phyloP scores from a whole-genome alignment of 2,888 invertebrate genomes.

The Drosophila fulvimacula region DNA sequence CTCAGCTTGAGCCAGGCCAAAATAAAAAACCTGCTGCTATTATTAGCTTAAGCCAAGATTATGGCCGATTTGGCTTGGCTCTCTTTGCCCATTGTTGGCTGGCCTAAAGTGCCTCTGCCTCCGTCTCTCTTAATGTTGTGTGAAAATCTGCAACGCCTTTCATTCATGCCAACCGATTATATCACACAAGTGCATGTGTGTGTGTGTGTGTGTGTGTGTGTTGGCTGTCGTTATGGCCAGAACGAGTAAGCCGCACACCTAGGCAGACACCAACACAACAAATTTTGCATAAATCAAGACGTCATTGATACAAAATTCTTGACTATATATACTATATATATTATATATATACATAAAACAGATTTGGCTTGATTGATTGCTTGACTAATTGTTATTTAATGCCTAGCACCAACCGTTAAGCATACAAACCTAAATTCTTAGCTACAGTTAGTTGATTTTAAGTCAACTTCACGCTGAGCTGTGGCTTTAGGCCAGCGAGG shows the following conservation, averaged over 20 bases:
- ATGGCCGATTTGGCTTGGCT: constrained; percentile 67
- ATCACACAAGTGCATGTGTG: constrained; percentile 49
- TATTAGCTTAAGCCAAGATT: constrained; percentile 78
- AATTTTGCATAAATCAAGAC: constrained; percentile 46
- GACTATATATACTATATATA: not conserved
- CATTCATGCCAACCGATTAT: constrained; percentile 74
- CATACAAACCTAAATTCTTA: constrained; percentile 7
- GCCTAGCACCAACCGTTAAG: not conserved
- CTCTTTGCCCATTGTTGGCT: constrained; percentile 49
- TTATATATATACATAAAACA: not conserved
- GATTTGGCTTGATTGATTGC: not conserved
- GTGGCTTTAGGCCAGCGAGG: not conserved
- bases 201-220: constrained; percentile 37
- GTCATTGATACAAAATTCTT: constrained; percentile 55
- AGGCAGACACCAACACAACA: constrained; percentile 29
- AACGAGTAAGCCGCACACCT: constrained; percentile 50
- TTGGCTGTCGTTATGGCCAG: constrained; percentile 74
- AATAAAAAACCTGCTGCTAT: constrained; percentile 74
- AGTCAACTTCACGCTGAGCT: not conserved
- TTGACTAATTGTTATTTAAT: constrained; percentile 5
- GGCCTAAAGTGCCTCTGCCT: not conserved
- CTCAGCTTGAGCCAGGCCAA: constrained; percentile 60
- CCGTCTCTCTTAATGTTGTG: constrained; percentile 52
- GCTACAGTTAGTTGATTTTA: not conserved
- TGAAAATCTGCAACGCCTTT: constrained; percentile 77